phyloP scores from a whole-genome alignment of 2,113 vertebrate species.

The Trinectes maculatus region DNA sequence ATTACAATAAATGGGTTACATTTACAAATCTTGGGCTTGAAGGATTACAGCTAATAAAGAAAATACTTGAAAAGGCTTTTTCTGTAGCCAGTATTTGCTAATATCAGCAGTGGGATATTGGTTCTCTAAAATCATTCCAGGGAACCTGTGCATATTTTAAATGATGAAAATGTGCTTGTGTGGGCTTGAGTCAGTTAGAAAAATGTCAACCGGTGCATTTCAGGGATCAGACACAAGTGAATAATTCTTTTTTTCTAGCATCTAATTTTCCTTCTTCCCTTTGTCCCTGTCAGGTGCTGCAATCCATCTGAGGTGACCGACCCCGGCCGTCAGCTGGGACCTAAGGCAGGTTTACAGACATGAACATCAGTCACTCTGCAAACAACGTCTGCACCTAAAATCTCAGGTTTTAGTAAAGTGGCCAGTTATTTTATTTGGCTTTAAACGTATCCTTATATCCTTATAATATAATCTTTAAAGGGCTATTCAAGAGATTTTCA shows the following conservation, averaged over 20 bases:
- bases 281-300: conserved; percentile 9
- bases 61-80: conserved; percentile 36
- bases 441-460: no score
- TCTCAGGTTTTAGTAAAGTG: no score
- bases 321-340: conserved; percentile 26
- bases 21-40: conserved; percentile 59
- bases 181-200: conserved; percentile 15
- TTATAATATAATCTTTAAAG: no score
- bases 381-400: background rate
- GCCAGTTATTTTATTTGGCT: no score
- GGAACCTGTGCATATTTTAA: conserved; percentile 32
- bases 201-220: conserved; percentile 35
- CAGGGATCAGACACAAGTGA: conserved; percentile 1
- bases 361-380: conserved; percentile 9
- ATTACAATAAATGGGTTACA: conserved; percentile 69
- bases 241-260: conserved; percentile 15
- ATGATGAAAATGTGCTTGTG: conserved; percentile 24
- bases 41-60: conserved; percentile 54
- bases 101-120: conserved; percentile 10
- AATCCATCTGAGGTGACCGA: conserved; percentile 18
- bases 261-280: conserved; percentile 30
- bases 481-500: no score
- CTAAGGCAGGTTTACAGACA: conserved; percentile 5
- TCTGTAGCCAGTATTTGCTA: conserved; percentile 18
- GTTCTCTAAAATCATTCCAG: conserved; percentile 22